phyloP scores from a whole-genome alignment of 2,888 invertebrate species.

The Oxycera nigricornis region DNA sequence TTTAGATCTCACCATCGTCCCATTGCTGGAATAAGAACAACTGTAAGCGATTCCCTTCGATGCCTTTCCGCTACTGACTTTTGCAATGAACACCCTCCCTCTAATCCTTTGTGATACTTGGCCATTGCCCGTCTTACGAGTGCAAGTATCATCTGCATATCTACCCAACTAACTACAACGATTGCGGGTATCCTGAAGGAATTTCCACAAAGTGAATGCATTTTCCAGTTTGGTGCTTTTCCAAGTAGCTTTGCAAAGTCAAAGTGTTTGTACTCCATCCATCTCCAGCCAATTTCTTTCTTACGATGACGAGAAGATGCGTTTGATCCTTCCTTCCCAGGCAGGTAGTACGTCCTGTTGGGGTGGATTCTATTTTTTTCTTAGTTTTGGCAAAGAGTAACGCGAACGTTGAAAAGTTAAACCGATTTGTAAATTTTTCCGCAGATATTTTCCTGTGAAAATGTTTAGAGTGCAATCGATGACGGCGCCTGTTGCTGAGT shows the following conservation, averaged over 20 bases:
- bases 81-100: neutral
- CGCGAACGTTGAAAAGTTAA: conserved; percentile 17
- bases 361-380: too few species aligned
- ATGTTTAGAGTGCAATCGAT: neutral
- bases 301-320: neutral
- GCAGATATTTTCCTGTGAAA: neutral
- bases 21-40: conserved; percentile 14
- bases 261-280: neutral
- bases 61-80: neutral
- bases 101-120: neutral
- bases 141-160: too few species aligned
- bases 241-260: conserved; percentile 30
- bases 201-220: conserved; percentile 38
- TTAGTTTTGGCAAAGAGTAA: neutral
- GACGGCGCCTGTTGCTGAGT: conserved; percentile 5
- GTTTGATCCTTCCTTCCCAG: conserved; percentile 4
- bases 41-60: conserved; percentile 19
- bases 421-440: conserved; percentile 13
- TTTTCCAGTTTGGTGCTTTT: conserved; percentile 38
- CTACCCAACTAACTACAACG: conserved; percentile 18
- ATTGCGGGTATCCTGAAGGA: conserved; percentile 36
- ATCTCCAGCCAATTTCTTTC: conserved; percentile 23
- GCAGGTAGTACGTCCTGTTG: neutral
- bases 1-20: conserved; percentile 1
- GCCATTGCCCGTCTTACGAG: neutral